A percentile compares a stretch with the other conserved stretches of the same genome.
Conservation (phyloP, 1,140 invertebrate genomes). For the Schlechtendalia chinensis region DNA sequence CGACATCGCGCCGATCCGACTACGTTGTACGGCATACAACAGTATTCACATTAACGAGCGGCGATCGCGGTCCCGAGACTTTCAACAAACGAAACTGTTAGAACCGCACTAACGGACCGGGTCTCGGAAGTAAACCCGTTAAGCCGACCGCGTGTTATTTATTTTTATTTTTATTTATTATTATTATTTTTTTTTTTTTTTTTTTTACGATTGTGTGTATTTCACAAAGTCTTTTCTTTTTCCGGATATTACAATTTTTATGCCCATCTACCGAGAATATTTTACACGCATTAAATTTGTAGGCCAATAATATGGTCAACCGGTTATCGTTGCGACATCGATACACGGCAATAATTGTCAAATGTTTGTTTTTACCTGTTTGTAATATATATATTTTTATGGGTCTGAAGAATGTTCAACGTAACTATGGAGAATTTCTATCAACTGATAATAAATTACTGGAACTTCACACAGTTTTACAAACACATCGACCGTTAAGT, state of each 20-base stretch:
- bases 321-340: conserved; percentile 1
- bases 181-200: no score
- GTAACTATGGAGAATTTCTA: no score
- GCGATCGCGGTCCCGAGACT: no score
- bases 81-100: no score
- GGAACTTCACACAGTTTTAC: no score
- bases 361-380: conserved; percentile 8
- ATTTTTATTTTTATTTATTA: no score
- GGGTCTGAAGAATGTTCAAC: not conserved
- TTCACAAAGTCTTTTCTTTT: conserved; percentile 12
- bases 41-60: no score
- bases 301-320: conserved; percentile 43
- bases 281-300: conserved; percentile 30
- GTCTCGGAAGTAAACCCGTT: not conserved
- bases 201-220: conserved; percentile 28
- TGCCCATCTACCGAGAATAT: conserved; percentile 12
- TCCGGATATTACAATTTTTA: conserved; percentile 39
- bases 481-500: no score
- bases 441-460: no score
- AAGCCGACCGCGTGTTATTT: not conserved
- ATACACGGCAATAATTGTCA: conserved; percentile 13
- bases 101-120: no score
- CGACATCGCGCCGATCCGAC: no score
- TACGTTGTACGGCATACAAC: no score
- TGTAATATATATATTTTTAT: not conserved